phyloP scores from a whole-genome alignment of 2,797 vertebrate genomes.

The Dendrocincla fuliginosa region DNA sequence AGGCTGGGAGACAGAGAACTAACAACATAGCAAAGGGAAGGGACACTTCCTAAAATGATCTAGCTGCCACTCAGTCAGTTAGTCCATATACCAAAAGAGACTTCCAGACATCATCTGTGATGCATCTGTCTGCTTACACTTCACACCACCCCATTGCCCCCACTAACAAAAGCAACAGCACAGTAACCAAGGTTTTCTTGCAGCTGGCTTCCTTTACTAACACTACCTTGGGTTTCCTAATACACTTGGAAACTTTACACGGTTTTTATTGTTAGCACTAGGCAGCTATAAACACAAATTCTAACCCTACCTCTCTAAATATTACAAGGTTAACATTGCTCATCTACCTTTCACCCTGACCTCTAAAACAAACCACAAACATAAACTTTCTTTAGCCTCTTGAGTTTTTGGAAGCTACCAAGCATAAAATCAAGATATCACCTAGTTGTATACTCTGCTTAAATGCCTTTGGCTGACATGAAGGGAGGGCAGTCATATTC shows the following conservation, averaged over 20 bases:
- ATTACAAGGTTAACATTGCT: neutral
- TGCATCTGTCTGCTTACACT: neutral
- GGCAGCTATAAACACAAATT: neutral
- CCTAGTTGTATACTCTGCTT: neutral
- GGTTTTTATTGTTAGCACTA: neutral
- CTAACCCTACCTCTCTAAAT: neutral
- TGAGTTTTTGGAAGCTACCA: neutral
- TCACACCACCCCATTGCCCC: neutral
- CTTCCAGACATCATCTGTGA: neutral
- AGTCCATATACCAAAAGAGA: neutral
- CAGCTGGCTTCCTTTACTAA: constrained; percentile 3
- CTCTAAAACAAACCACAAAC: neutral
- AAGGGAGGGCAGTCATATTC: neutral
- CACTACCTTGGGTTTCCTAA: neutral
- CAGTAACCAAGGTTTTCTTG: neutral
- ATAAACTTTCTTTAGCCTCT: neutral
- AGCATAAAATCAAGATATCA: neutral
- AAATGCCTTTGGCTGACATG: neutral
- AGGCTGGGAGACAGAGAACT: neutral
- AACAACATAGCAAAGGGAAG: neutral
- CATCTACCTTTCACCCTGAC: neutral
- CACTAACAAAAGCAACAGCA: neutral
- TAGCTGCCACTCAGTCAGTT: neutral
- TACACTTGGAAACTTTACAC: constrained; percentile 18
- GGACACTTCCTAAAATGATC: neutral